These are phyloP conservation scores for Sylvicola fuscatus DNA, from an alignment of 2,888 invertebrate genomes.

Conservation along the genomic window DNA sequence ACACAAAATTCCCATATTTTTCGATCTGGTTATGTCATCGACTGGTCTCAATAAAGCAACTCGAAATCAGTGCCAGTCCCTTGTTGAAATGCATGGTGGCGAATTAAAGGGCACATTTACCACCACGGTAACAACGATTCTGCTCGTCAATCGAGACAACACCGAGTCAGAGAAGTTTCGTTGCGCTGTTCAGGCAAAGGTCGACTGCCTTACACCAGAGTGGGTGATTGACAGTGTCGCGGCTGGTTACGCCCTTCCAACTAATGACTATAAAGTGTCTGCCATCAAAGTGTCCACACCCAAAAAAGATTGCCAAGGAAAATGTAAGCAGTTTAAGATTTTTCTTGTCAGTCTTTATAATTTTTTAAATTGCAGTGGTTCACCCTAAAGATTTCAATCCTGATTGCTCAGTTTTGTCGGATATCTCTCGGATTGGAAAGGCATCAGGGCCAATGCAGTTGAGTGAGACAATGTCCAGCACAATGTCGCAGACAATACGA, in stretches of 20 bases:
- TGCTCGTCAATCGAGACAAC: background rate
- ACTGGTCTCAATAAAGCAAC: slow-evolving; percentile 36
- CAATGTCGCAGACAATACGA: too few species aligned
- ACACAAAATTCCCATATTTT: slow-evolving; percentile 44
- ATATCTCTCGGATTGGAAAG: too few species aligned
- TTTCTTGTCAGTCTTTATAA: too few species aligned
- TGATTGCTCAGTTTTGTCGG: too few species aligned
- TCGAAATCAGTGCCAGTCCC: too few species aligned
- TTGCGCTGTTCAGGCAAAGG: slow-evolving; percentile 8
- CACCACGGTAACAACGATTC: background rate
- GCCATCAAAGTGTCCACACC: slow-evolving; percentile 50
- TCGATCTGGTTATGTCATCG: slow-evolving; percentile 54
- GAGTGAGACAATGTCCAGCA: too few species aligned
- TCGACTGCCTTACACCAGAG: slow-evolving; percentile 44
- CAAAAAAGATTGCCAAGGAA: slow-evolving; percentile 23
- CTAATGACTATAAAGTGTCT: slow-evolving; percentile 34
- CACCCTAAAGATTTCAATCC: too few species aligned
- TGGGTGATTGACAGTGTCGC: slow-evolving; percentile 68
- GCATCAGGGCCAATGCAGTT: too few species aligned
- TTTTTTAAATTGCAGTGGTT: too few species aligned
- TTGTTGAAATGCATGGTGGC: too few species aligned
- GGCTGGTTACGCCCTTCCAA: slow-evolving; percentile 45
- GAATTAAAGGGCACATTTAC: too few species aligned
- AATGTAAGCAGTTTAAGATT: slow-evolving; percentile 8
- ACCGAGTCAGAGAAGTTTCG: background rate